Conservation (phyloP, 30 jellyfish, hydroid and myxozoan species). For the Aurelia aurita region DNA sequence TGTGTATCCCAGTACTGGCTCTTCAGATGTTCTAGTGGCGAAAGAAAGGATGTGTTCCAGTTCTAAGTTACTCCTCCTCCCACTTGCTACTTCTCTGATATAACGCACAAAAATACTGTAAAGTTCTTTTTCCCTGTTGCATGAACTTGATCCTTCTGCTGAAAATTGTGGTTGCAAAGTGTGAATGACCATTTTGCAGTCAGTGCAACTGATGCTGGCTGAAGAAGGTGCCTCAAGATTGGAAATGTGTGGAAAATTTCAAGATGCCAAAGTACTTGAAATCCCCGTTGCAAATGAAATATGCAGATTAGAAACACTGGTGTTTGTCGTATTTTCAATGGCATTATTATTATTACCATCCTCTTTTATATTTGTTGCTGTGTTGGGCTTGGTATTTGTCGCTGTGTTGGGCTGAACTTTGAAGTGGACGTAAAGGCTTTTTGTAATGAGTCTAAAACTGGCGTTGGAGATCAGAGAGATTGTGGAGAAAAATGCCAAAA, state of each 20-base stretch:
- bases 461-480: no score
- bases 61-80: background rate
- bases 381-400: no score
- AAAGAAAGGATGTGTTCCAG: constrained; percentile 2
- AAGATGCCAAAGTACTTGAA: constrained; percentile 26
- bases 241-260: constrained; percentile 40
- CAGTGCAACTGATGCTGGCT: constrained; percentile 23
- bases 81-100: constrained; percentile 34
- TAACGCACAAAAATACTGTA: constrained; percentile 25
- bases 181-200: constrained; percentile 38
- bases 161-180: constrained; percentile 34
- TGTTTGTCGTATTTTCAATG: no score
- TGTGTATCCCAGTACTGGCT: constrained; percentile 38
- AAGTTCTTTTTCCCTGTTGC: constrained; percentile 40
- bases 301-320: no score
- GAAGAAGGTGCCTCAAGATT: constrained; percentile 34
- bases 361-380: no score
- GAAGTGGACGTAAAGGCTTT: no score
- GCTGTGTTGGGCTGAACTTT: no score
- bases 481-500: no score
- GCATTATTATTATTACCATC: no score
- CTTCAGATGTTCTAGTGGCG: constrained; percentile 18
- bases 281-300: constrained; percentile 31
- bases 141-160: constrained; percentile 38
- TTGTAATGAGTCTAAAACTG: no score